Evolutionary conservation across 2,113 vertebrate species (phyloP), one percentile per base, ranked within the genome.

Genomic region (Laticauda laticaudata): DNA sequence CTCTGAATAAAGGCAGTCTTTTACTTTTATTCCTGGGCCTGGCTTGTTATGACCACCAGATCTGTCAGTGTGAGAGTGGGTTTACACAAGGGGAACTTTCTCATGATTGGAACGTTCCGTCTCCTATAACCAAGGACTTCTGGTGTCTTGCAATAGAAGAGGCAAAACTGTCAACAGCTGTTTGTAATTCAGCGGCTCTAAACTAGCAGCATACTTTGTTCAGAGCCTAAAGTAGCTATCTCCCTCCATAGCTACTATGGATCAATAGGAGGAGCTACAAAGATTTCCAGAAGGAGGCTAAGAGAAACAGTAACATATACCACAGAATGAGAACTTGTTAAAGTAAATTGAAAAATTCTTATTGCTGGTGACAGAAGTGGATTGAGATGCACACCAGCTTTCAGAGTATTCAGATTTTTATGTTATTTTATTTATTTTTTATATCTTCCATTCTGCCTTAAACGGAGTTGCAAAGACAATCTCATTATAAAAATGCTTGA

Each of bases 1-100:
- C n/a, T 97, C 96, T 96, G 96, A 94, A 94, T 96, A 96, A 96
- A 97, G 94, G 95, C 86, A 95, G 95, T 57, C 90, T 97, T 97
- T 97, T 96, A 94, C 18, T 88, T 95, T 97, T 96, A 97, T 96
- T 97, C 95, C 91, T 95, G 95, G 93, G 94, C 96, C 95, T 54
- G 64, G 93, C 93, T 95, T 96, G 91, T 94, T 95, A 92, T 96
- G 95, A 94, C 96, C 75, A 29, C 95, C 94, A 87, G 93, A 93
- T 97, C 96, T 95, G 92, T 94, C 92, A 92, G 95, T 43, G 0
- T 92, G 94, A 92, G 94, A 92, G 93, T 55, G 93, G 94, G 94
- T 94, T 95, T 91, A 96, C 48, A 2, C 89, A 88, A 89, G 90
- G 95, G 94, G 95, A 92, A 95, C 95, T 92, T 86, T 92, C 86